phyloP scores from a whole-genome alignment of 2,113 vertebrate genomes.

The Oostethus manadensis region DNA sequence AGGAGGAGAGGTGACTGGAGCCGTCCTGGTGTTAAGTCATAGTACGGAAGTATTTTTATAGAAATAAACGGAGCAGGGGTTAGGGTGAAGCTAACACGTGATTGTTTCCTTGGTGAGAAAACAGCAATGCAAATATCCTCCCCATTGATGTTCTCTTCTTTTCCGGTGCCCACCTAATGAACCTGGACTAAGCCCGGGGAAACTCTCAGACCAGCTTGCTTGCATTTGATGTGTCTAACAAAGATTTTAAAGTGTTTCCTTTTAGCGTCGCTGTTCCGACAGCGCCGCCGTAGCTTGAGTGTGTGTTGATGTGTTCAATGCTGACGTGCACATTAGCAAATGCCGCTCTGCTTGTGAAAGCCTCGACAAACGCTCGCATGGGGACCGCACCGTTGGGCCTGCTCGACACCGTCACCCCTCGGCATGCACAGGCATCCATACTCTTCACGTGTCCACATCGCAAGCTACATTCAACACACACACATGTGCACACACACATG shows the following conservation, averaged over 20 bases:
- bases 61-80: background rate
- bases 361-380: background rate
- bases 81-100: too few relatives aligned
- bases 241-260: background rate
- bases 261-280: background rate
- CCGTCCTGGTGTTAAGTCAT: too few relatives aligned
- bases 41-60: background rate
- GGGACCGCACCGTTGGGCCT: background rate
- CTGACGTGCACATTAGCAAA: background rate
- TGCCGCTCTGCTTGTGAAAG: conserved; percentile 12
- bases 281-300: background rate
- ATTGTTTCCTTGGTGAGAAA: conserved; percentile 5
- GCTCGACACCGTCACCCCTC: background rate
- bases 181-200: background rate
- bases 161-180: background rate
- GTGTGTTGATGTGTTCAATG: conserved; percentile 3
- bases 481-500: conserved; percentile 11
- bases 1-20: too few relatives aligned
- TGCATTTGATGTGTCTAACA: background rate
- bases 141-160: background rate
- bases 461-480: conserved; percentile 6
- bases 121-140: conserved; percentile 1
- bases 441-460: background rate
- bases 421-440: conserved; percentile 8
- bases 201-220: background rate